These are phyloP conservation scores for Maniola hyperantus DNA, from an alignment of 2,888 invertebrate genomes.

Conservation along the genomic window DNA sequence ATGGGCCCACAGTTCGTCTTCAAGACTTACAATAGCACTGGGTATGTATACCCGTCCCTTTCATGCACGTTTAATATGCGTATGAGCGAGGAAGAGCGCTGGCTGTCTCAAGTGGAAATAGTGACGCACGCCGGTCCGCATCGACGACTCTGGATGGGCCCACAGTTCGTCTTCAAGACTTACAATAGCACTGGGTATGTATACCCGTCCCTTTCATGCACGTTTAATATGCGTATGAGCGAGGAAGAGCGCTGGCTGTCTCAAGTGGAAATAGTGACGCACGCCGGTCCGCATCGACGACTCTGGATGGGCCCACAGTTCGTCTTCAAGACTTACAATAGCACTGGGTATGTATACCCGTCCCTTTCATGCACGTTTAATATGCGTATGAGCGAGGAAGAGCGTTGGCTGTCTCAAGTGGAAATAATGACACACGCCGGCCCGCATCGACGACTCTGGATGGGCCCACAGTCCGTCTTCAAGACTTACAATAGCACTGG, in stretches of 20 bases:
- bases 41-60: no score
- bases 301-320: constrained; percentile 99
- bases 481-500: no score
- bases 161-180: constrained; percentile 99
- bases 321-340: constrained; percentile 96
- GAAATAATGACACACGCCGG: no score
- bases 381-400: neutral
- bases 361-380: no score
- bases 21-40: constrained; percentile 93
- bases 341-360: constrained; percentile 87
- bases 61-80: no score
- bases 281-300: constrained; percentile 96
- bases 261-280: constrained; percentile 98
- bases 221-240: constrained; percentile 75
- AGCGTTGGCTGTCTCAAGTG: no score
- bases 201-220: no score
- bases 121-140: constrained; percentile 98
- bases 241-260: constrained; percentile 95
- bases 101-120: constrained; percentile 98
- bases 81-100: constrained; percentile 89
- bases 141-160: constrained; percentile 98
- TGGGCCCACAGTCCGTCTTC: neutral
- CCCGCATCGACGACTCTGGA: no score
- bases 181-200: constrained; percentile 89
- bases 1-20: constrained; percentile 99